Evolutionary conservation across 2,888 invertebrate genomes (phyloP).

Genomic region (Asteroscopus sphinx): DNA sequence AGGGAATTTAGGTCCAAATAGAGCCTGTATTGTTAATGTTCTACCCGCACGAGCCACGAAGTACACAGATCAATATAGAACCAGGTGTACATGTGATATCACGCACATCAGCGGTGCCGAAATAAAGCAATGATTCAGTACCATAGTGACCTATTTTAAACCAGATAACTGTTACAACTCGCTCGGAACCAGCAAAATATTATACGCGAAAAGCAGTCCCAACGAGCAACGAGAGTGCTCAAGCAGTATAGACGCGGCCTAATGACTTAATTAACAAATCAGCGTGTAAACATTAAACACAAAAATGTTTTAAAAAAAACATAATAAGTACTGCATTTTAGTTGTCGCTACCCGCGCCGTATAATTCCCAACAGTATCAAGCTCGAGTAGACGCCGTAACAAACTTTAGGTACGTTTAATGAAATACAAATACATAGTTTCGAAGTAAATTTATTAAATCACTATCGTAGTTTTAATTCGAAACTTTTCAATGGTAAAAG

Average conservation of each 20-base stretch:
- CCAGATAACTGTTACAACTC: conserved; percentile 29
- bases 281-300: too few relatives aligned
- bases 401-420: conserved; percentile 38
- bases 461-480: conserved; percentile 67
- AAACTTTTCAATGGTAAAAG: conserved; percentile 72
- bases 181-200: conserved; percentile 21
- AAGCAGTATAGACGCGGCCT: too few relatives aligned
- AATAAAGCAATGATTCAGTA: conserved; percentile 46
- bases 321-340: conserved; percentile 10
- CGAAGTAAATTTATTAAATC: conserved; percentile 63
- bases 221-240: too few relatives aligned
- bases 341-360: conserved; percentile 5
- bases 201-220: conserved; percentile 7
- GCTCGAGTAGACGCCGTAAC: conserved; percentile 9
- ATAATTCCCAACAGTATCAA: conserved; percentile 33
- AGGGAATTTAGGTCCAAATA: conserved; percentile 27
- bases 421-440: conserved; percentile 56
- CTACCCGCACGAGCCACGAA: conserved; percentile 9
- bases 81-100: conserved; percentile 30
- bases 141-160: conserved; percentile 38
- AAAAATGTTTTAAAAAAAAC: neutral
- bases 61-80: conserved; percentile 23
- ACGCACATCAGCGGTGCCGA: conserved; percentile 5
- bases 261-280: too few relatives aligned
- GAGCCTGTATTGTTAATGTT: conserved; percentile 31